phyloP scores from a whole-genome alignment of 2,888 invertebrate species.

The Margaritifera margaritifera region DNA sequence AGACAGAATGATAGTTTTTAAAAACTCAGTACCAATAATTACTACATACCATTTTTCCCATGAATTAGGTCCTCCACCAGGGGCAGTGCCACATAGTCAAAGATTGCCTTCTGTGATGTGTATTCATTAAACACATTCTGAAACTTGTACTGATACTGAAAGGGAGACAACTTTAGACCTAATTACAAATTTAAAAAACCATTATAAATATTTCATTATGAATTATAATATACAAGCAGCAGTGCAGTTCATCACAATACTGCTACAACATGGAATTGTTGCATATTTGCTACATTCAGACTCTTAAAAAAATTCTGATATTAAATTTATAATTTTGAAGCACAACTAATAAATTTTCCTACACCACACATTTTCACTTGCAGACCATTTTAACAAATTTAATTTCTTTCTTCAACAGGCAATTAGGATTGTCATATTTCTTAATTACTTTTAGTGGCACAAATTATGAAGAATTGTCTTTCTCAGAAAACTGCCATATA shows the following conservation, averaged over 20 bases:
- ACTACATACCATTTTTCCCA: constrained; percentile 85
- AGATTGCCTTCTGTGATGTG: constrained; percentile 87
- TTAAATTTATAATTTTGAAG: too few relatives aligned
- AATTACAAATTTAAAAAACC: neutral
- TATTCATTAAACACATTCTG: constrained; percentile 87
- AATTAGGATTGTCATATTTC: too few relatives aligned
- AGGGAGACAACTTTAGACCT: neutral
- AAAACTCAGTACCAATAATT: neutral
- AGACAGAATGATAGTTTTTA: neutral
- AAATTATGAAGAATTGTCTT: too few relatives aligned
- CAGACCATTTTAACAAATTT: too few relatives aligned
- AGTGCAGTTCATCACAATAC: neutral
- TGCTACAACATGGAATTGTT: too few relatives aligned
- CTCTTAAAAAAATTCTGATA: too few relatives aligned
- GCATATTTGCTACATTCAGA: too few relatives aligned
- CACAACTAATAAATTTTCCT: too few relatives aligned
- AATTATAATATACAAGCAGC: neutral
- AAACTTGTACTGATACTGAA: constrained; percentile 77
- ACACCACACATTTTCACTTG: too few relatives aligned
- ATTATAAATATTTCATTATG: neutral
- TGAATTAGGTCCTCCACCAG: constrained; percentile 86
- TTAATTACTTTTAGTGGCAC: too few relatives aligned
- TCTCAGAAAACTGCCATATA: too few relatives aligned
- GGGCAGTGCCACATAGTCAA: constrained; percentile 87
- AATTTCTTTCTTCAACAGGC: too few relatives aligned